Percentiles rank a stretch among this genome's conserved stretches.
Conservation (phyloP, 2,888 invertebrate species). For the Lomographa bimaculata region DNA sequence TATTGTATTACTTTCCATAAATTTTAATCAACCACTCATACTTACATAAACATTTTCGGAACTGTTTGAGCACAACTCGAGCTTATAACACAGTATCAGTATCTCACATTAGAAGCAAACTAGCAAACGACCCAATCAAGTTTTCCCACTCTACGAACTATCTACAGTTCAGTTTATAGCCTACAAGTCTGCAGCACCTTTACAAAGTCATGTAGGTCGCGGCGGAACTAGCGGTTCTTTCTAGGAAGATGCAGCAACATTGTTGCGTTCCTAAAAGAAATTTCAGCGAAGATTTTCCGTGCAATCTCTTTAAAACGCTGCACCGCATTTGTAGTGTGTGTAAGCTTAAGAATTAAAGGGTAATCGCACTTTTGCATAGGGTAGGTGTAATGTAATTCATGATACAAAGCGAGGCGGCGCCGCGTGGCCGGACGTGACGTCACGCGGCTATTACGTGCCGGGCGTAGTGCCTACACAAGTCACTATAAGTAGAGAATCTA, state of each 20-base stretch:
- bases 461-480: slow-evolving; percentile 12
- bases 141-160: slow-evolving; percentile 1
- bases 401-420: slow-evolving; percentile 48
- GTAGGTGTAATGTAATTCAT: slow-evolving; percentile 51
- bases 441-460: slow-evolving; percentile 64
- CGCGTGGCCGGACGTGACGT: slow-evolving; percentile 58
- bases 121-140: neutral
- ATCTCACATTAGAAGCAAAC: too few species aligned
- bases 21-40: too few species aligned
- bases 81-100: too few species aligned
- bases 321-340: slow-evolving; percentile 12
- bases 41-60: too few species aligned
- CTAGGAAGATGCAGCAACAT: slow-evolving; percentile 5
- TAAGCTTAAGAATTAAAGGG: slow-evolving; percentile 30
- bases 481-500: slow-evolving; percentile 2
- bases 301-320: slow-evolving; percentile 14
- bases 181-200: neutral
- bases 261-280: slow-evolving; percentile 8
- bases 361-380: slow-evolving; percentile 40
- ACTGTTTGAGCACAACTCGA: too few species aligned
- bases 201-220: slow-evolving; percentile 8
- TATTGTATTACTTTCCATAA: too few species aligned
- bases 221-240: neutral
- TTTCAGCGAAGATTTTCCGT: slow-evolving; percentile 10
- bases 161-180: slow-evolving; percentile 2